These are phyloP conservation scores for Arizona elegans DNA, from an alignment of 2,113 vertebrate species.

Conservation along the genomic window DNA sequence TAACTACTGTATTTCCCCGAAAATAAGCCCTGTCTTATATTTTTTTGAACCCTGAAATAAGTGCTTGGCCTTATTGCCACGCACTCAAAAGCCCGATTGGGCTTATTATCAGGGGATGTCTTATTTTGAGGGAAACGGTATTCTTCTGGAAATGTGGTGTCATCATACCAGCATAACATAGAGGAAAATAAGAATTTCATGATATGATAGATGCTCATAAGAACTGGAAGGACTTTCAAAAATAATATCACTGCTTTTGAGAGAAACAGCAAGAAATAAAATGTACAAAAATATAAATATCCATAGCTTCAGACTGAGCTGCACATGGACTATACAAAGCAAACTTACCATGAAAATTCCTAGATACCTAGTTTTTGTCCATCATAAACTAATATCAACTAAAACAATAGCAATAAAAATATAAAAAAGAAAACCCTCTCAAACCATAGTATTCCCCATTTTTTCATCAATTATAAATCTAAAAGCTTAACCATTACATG, in stretches of 20 bases:
- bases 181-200: neutral
- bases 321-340: neutral
- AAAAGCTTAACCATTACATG: neutral
- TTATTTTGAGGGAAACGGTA: no score
- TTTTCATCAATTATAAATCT: slow-evolving; percentile 17
- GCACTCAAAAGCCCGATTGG: no score
- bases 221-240: neutral
- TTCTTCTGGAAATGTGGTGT: neutral
- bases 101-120: no score
- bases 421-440: neutral
- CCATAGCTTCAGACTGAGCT: neutral
- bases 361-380: neutral
- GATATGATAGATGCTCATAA: neutral
- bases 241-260: neutral
- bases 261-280: neutral
- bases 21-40: no score
- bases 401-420: neutral
- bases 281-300: neutral
- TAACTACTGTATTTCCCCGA: neutral
- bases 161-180: neutral
- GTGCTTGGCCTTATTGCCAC: no score
- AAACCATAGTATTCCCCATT: neutral
- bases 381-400: neutral
- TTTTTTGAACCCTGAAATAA: no score
- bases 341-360: neutral